Base-by-base conservation (phyloP, 2,888 invertebrate genomes). In the Euplagia quadripunctaria region DNA sequence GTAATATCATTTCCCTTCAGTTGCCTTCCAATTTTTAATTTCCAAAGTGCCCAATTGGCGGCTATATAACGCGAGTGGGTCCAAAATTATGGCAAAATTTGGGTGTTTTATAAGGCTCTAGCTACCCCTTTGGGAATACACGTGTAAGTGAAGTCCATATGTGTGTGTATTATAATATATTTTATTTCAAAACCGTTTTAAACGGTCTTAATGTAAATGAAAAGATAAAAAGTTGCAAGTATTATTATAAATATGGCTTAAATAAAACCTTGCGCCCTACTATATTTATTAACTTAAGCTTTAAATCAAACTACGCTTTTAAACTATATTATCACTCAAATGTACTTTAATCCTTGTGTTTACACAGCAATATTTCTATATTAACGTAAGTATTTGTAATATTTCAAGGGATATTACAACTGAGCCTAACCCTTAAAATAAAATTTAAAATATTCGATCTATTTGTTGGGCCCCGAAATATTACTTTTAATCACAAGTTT, bases 331-430 rank as follows among this genome's bases (percentile, higher is more conserved):
- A 75, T 71, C 64, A 74, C 74, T 78, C 80, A 43, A 85, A 80
- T 64, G 75, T 66, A 82, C 73, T 85, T 82, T 85, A 76, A 76
- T 66, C 70, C 70, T 43, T 79, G 77, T 91, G 89, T 94, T 93
- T 93, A 86, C 87, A 49, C 71, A 89, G 90, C 83, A 90, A 94
- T 95, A 95, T 92, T 92, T 95, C 86, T 90, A 91, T 84, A 94
- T 95, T 94, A 94, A 87, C 88, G 87, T 89, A 88, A 89, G 91
- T 91, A 90, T 90, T 92, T 90, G 91, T 91, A 91, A 94, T 94
- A 94, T 93, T 93, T 94, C 93, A 93, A 92, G 82, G 91, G 92
- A 91, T 91, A 93, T 93, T 92, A 92, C 80, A 90, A 84, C 86
- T 84, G 68, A 81, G 88, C 89, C 89, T 81, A 83, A 82, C 82